These are phyloP conservation scores for Sminthurinus signatus DNA, from an alignment of 1,140 invertebrate genomes.

Conservation along the genomic window DNA sequence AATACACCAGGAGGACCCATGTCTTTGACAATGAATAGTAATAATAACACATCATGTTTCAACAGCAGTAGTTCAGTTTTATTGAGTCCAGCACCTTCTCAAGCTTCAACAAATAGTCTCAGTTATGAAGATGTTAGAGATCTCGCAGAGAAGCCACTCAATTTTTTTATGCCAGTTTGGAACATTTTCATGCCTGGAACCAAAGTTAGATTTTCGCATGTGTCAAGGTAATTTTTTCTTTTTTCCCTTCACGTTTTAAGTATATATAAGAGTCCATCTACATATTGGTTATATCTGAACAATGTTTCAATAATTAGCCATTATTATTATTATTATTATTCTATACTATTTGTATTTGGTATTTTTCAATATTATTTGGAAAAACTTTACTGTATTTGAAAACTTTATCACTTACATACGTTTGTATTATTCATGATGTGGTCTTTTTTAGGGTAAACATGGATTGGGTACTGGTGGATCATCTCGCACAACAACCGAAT, in stretches of 20 bases:
- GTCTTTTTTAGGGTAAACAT: no score
- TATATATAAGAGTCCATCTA: no score
- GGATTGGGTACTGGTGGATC: conserved; percentile 36
- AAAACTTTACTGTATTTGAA: no score
- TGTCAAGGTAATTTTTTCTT: conserved; percentile 33
- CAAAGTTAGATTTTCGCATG: conserved; percentile 41
- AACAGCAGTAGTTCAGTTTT: conserved; percentile 21
- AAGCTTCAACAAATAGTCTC: conserved; percentile 46
- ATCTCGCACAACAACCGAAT: conserved; percentile 22
- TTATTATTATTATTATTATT: no score
- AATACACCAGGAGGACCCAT: conserved; percentile 27
- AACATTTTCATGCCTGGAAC: conserved; percentile 43
- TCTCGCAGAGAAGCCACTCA: conserved; percentile 41
- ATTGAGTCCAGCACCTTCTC: conserved; percentile 44
- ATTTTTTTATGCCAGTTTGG: conserved; percentile 38
- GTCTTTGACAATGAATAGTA: conserved; percentile 2
- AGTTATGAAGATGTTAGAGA: conserved; percentile 42
- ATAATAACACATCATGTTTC: conserved; percentile 22
- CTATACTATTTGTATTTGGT: no score
- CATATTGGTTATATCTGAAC: no score
- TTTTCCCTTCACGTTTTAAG: no score
- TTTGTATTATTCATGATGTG: no score
- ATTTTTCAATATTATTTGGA: no score
- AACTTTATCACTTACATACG: no score
- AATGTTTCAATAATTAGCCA: no score